A percentile compares a stretch with the other conserved stretches of the same genome.
Evolutionary conservation across 2,113 vertebrate genomes (phyloP).

Genomic region (Thunnus maccoyii): DNA sequence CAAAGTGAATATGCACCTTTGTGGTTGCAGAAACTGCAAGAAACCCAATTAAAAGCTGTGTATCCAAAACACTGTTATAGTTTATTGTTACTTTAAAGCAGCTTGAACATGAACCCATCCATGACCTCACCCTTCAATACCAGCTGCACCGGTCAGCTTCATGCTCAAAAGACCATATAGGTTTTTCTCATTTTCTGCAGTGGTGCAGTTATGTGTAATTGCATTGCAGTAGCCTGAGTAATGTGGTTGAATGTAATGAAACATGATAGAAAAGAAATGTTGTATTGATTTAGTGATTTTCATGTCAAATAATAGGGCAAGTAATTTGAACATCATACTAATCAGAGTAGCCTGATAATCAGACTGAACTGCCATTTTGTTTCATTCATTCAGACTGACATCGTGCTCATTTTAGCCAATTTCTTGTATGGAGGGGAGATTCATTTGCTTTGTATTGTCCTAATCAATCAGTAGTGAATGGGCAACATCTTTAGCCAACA

Average conservation of each 20-base stretch:
- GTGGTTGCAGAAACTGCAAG: neutral
- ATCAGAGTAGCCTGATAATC: slow-evolving; percentile 30
- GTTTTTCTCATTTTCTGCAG: slow-evolving; percentile 45
- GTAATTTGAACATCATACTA: slow-evolving; percentile 35
- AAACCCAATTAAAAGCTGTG: slow-evolving; percentile 37
- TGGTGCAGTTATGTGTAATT: slow-evolving; percentile 34
- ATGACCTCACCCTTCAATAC: slow-evolving; percentile 5
- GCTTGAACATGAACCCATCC: slow-evolving; percentile 46
- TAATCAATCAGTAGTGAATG: neutral
- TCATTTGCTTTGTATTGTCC: slow-evolving; percentile 8
- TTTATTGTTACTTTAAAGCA: slow-evolving; percentile 42
- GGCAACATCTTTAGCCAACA: neutral
- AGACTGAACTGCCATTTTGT: neutral
- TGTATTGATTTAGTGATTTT: slow-evolving; percentile 53
- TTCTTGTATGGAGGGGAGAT: neutral
- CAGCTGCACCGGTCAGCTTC: slow-evolving; percentile 26
- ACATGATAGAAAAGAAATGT: slow-evolving; percentile 53
- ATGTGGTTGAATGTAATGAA: slow-evolving; percentile 48
- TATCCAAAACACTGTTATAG: slow-evolving; percentile 38
- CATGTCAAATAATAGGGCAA: slow-evolving; percentile 8
- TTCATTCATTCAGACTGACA: slow-evolving; percentile 4
- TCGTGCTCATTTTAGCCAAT: neutral
- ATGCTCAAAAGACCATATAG: slow-evolving; percentile 34
- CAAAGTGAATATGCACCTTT: slow-evolving; percentile 20
- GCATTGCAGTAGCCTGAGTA: neutral